Evolutionary conservation across 2,797 vertebrate genomes (phyloP).

Genomic region (Triplophysa yarkandensis): DNA sequence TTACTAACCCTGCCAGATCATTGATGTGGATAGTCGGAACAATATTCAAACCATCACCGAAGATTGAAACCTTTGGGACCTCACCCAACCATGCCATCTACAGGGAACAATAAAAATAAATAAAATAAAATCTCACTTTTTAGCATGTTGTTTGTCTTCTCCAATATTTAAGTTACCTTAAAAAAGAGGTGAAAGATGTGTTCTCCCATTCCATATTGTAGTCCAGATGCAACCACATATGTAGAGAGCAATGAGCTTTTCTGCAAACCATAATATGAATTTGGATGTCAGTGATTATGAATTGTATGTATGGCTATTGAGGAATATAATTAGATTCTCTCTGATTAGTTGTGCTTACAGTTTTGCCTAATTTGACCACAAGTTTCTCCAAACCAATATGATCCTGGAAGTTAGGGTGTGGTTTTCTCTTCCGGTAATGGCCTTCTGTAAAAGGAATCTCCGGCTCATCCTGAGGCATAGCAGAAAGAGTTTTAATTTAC

Average conservation of each 20-base stretch:
- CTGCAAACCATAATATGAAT: conserved; percentile 59
- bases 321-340: neutral
- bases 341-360: conserved; percentile 68
- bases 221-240: conserved; percentile 86
- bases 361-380: conserved; percentile 86
- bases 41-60: conserved; percentile 84
- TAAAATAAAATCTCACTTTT: neutral
- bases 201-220: conserved; percentile 89
- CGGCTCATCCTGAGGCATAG: conserved; percentile 74
- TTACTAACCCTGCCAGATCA: conserved; percentile 85
- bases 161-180: conserved; percentile 74
- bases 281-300: too few species aligned
- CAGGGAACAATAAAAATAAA: conserved; percentile 18
- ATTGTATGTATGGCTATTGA: too few species aligned
- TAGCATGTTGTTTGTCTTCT: neutral
- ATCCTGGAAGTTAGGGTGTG: conserved; percentile 82
- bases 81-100: conserved; percentile 85
- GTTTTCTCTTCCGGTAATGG: conserved; percentile 82
- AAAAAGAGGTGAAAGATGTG: conserved; percentile 88
- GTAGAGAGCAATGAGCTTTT: conserved; percentile 74
- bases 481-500: conserved; percentile 1
- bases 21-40: conserved; percentile 86
- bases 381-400: conserved; percentile 85
- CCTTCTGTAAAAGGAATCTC: conserved; percentile 84
- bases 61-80: conserved; percentile 75